phyloP scores from a whole-genome alignment of 2,797 vertebrate genomes.

The Microcaecilia unicolor region DNA sequence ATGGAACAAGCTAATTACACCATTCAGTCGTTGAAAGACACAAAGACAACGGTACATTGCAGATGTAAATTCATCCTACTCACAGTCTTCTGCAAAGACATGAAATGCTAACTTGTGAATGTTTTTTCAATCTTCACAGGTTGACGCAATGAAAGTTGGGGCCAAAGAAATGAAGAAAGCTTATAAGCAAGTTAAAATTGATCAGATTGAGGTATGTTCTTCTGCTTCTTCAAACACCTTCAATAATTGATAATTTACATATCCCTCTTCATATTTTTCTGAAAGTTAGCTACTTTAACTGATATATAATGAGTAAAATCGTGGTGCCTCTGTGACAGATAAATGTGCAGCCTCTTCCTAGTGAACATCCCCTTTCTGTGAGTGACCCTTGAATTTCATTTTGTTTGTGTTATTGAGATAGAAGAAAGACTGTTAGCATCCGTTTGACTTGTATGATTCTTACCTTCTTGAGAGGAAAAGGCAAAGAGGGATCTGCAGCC shows the following conservation, averaged over 20 bases:
- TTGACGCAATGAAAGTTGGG: constrained; percentile 93
- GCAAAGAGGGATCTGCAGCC: no score
- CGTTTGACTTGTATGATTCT: no score
- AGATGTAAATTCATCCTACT: background rate
- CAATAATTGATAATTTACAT: background rate
- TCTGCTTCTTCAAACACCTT: no score
- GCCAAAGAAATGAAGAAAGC: constrained; percentile 98
- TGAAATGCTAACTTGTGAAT: background rate
- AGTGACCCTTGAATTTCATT: no score
- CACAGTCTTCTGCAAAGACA: background rate
- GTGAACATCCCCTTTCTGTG: no score
- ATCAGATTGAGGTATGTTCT: constrained; percentile 84
- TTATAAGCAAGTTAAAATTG: constrained; percentile 90
- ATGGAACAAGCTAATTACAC: constrained; percentile 98
- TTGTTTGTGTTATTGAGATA: no score
- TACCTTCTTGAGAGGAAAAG: no score
- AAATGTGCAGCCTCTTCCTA: no score
- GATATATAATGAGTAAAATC: no score
- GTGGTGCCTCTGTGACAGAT: no score
- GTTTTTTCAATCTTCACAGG: constrained; percentile 52
- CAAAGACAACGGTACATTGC: constrained; percentile 85
- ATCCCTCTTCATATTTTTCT: background rate
- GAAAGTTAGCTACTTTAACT: background rate
- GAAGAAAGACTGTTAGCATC: no score
- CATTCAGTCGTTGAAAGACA: constrained; percentile 89